Percentiles rank a stretch among this genome's conserved stretches.
Conservation (phyloP, 2,113 vertebrate genomes). For the Spermophilus dauricus region DNA sequence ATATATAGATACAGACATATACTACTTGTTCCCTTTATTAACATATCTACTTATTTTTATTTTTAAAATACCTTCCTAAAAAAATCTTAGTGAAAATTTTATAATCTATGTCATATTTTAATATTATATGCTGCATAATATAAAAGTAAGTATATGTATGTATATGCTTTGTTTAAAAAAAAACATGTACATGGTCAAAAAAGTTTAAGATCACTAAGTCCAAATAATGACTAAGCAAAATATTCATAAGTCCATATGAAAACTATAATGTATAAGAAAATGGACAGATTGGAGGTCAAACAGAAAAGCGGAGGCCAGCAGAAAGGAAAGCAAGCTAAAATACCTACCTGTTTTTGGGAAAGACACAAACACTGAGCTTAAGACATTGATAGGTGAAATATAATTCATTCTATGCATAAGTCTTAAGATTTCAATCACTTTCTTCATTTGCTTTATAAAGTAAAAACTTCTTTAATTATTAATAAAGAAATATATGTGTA, state of each 20-base stretch:
- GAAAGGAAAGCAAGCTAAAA: not conserved
- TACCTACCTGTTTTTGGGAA: not conserved
- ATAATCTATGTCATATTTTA: not conserved
- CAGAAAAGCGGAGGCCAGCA: not conserved
- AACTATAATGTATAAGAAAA: not conserved
- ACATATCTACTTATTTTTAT: constrained; percentile 17
- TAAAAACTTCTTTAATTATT: not conserved
- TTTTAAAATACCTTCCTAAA: constrained; percentile 1
- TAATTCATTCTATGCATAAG: not conserved
- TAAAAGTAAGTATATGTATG: constrained; percentile 10
- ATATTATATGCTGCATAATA: not conserved
- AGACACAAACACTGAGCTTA: not conserved
- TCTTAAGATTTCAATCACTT: not conserved
- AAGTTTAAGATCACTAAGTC: not conserved
- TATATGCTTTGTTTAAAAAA: not conserved
- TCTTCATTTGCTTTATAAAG: constrained; percentile 5
- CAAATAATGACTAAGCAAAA: not conserved
- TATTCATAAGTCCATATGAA: not conserved
- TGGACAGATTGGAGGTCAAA: not conserved
- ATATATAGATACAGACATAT: not conserved
- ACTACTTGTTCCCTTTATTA: not conserved
- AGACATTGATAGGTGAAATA: not conserved
- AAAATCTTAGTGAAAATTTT: not conserved
- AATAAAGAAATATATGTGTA: constrained; percentile 1
- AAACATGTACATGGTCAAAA: constrained; percentile 3